phyloP scores from a whole-genome alignment of 2,888 invertebrate genomes.

The Xestia c-nigrum region DNA sequence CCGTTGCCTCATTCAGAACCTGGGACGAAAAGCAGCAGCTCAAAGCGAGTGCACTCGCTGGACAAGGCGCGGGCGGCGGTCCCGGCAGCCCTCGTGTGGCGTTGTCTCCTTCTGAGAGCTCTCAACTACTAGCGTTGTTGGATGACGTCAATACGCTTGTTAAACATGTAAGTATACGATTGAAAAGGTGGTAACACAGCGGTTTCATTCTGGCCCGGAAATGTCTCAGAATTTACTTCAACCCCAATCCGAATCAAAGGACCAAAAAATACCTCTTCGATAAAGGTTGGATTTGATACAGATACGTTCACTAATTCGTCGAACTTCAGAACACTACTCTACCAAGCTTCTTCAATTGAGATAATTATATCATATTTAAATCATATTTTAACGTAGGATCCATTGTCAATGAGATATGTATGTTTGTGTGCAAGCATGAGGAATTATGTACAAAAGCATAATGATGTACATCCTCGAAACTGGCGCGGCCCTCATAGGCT shows the following conservation, averaged over 20 bases:
- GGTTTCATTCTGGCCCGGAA: not conserved
- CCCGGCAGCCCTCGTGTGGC: slow-evolving; percentile 70
- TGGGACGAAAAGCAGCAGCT: slow-evolving; percentile 89
- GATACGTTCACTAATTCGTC: not conserved
- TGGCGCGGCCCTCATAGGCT: too few species aligned
- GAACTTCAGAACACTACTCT: not conserved
- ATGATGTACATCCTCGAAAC: too few species aligned
- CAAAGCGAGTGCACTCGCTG: slow-evolving; percentile 79
- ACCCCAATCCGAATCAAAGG: not conserved
- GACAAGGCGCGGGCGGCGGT: slow-evolving; percentile 62
- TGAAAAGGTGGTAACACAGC: not conserved
- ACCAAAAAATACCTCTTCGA: too few species aligned
- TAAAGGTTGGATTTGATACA: too few species aligned
- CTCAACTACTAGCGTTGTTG: slow-evolving; percentile 94
- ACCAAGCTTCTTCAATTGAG: not conserved
- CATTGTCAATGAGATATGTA: too few species aligned
- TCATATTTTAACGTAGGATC: not conserved
- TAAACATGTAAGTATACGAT: slow-evolving; percentile 92
- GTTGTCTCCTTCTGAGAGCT: slow-evolving; percentile 92
- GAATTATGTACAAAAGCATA: too few species aligned
- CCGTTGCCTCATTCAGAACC: slow-evolving; percentile 71
- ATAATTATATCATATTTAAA: not conserved
- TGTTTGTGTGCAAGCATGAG: too few species aligned
- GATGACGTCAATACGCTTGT: slow-evolving; percentile 96
- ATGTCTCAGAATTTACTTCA: slow-evolving; percentile 1